Conservation (phyloP, 2,113 vertebrate genomes). For the Salminus brasiliensis region DNA sequence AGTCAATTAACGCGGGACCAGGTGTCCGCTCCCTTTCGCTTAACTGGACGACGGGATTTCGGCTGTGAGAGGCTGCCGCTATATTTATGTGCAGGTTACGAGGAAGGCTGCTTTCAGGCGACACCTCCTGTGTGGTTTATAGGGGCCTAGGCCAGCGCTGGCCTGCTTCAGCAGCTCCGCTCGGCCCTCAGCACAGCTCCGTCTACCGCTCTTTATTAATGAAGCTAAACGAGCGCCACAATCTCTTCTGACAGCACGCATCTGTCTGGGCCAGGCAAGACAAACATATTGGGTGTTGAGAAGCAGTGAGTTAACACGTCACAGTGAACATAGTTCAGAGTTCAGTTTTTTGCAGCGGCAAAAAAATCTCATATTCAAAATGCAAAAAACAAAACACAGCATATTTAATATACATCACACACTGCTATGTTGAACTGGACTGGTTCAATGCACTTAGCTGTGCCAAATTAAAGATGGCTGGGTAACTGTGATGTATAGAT, state of each 20-base stretch:
- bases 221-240: constrained; percentile 70
- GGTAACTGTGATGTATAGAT: too few relatives aligned
- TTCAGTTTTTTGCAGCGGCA: neutral
- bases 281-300: neutral
- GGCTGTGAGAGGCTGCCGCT: neutral
- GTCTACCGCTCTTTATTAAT: constrained; percentile 59
- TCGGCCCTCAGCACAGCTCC: neutral
- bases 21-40: constrained; percentile 56
- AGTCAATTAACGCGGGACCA: constrained; percentile 72
- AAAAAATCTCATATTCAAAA: too few relatives aligned
- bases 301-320: neutral
- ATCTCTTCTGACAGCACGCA: constrained; percentile 73
- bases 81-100: constrained; percentile 15
- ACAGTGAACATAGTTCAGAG: neutral
- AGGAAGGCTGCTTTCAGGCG: constrained; percentile 23
- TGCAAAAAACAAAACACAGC: too few relatives aligned
- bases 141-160: neutral
- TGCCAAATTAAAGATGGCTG: too few relatives aligned
- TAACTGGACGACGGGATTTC: constrained; percentile 25
- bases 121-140: constrained; percentile 40
- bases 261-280: constrained; percentile 65
- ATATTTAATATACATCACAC: too few relatives aligned
- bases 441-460: too few relatives aligned
- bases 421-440: too few relatives aligned
- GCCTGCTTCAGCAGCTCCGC: neutral